Evolutionary conservation across 1,140 invertebrate genomes (phyloP).

Genomic region (Drosophila sturtevanti): DNA sequence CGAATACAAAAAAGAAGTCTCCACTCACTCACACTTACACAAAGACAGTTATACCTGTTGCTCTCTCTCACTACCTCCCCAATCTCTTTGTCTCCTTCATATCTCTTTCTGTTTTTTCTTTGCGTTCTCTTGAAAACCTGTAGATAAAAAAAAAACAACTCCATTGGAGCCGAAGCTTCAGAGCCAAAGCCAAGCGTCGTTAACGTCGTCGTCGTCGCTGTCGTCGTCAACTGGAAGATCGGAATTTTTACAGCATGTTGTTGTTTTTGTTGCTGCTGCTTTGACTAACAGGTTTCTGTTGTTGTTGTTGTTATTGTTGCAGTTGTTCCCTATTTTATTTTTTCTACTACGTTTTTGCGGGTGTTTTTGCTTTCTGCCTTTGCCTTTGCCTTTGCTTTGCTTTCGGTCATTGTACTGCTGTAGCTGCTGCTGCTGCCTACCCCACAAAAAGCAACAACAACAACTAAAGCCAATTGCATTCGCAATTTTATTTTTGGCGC

Average conservation of each 20-base stretch:
- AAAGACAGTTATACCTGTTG: slow-evolving; percentile 72
- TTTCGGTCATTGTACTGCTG: slow-evolving; percentile 75
- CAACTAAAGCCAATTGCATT: slow-evolving; percentile 16
- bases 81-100: slow-evolving; percentile 11
- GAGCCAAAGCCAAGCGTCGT: slow-evolving; percentile 32
- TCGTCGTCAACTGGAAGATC: slow-evolving; percentile 65
- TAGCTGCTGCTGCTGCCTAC: slow-evolving; percentile 33
- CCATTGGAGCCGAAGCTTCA: slow-evolving; percentile 47
- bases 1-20: slow-evolving; percentile 25
- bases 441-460: slow-evolving; percentile 31
- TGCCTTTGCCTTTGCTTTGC: slow-evolving; percentile 54
- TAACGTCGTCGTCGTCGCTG: slow-evolving; percentile 9
- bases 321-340: slow-evolving; percentile 34
- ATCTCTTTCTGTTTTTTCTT: slow-evolving; percentile 17
- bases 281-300: slow-evolving; percentile 53
- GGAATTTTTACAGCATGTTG: slow-evolving; percentile 73
- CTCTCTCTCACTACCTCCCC: slow-evolving; percentile 7
- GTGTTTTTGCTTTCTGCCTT: slow-evolving; percentile 52
- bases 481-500: slow-evolving; percentile 64
- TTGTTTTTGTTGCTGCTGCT: slow-evolving; percentile 41
- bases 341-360: slow-evolving; percentile 67
- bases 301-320: slow-evolving; percentile 34
- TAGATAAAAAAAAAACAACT: slow-evolving; percentile 27
- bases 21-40: slow-evolving; percentile 34
- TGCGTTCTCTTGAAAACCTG: slow-evolving; percentile 18